These are phyloP conservation scores for Manis crassicaudata DNA, from an alignment of 2,797 vertebrate species.

Conservation along the genomic window DNA sequence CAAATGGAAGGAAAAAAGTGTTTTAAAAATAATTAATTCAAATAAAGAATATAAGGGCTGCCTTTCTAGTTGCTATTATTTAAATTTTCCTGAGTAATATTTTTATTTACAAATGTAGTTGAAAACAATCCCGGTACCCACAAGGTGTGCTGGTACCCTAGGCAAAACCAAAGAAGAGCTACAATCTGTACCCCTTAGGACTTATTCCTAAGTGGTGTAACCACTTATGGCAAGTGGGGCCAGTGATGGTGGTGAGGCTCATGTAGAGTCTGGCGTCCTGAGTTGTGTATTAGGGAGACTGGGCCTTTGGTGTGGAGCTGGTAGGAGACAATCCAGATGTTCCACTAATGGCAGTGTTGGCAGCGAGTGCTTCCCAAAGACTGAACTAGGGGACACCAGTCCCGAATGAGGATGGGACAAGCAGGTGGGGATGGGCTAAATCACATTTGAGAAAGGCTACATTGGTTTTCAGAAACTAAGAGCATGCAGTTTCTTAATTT, in stretches of 20 bases:
- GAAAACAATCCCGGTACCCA: not conserved
- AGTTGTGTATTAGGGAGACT: not conserved
- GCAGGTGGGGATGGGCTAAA: not conserved
- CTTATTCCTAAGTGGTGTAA: rapidly evolving
- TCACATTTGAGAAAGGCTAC: not conserved
- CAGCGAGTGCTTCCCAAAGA: not conserved
- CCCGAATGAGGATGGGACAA: not conserved
- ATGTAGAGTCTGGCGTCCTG: not conserved
- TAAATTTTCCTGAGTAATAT: not conserved
- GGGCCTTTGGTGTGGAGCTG: not conserved
- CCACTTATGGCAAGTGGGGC: rapidly evolving
- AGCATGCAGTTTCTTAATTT: not conserved
- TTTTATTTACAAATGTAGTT: not conserved
- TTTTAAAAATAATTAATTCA: not conserved
- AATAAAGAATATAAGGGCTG: not conserved
- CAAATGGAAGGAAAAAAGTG: not conserved
- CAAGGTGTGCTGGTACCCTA: not conserved
- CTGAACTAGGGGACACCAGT: not conserved
- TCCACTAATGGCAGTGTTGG: not conserved
- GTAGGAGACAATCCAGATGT: not conserved
- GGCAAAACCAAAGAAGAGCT: not conserved
- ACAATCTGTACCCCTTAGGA: not conserved
- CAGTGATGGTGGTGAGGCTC: not conserved
- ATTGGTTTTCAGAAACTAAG: not conserved
- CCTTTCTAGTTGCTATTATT: not conserved